Conservation (phyloP, 2,888 invertebrate genomes). For the Hypselothyrea guttata region DNA sequence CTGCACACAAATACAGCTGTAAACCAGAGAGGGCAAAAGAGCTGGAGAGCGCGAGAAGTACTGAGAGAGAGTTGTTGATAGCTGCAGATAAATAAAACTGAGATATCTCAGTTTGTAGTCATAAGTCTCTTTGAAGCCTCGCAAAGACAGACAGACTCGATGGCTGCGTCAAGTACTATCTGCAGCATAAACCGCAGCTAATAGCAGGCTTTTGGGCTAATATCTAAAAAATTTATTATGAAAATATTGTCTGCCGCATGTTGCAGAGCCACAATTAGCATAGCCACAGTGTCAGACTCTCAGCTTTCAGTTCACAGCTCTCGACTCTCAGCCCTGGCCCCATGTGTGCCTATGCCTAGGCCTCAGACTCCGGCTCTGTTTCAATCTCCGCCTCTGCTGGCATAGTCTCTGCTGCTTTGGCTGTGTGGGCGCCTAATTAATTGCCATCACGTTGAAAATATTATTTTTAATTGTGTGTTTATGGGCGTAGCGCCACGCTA, state of each 20-base stretch:
- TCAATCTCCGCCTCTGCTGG: background rate
- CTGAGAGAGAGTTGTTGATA: too few relatives aligned
- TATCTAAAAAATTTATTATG: background rate
- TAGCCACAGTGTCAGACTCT: background rate
- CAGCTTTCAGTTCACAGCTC: background rate
- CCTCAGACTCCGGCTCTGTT: constrained; percentile 6
- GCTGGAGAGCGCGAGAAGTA: background rate
- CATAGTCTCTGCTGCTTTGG: constrained; percentile 17
- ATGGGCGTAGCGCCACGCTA: constrained; percentile 35
- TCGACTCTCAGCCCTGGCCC: constrained; percentile 18
- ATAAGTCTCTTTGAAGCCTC: too few relatives aligned
- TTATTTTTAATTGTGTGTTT: constrained; percentile 80
- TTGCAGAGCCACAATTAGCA: constrained; percentile 29
- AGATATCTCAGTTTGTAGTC: too few relatives aligned
- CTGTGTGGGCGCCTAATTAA: constrained; percentile 72
- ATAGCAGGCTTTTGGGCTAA: constrained; percentile 10
- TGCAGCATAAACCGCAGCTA: constrained; percentile 25
- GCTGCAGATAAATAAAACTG: too few relatives aligned
- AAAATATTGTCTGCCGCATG: constrained; percentile 12
- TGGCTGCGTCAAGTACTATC: background rate
- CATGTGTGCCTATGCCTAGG: constrained; percentile 30
- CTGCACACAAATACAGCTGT: constrained; percentile 15
- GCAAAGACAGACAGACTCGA: too few relatives aligned
- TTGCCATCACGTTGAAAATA: constrained; percentile 79
- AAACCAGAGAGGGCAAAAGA: background rate